A percentile compares a stretch with the other conserved stretches of the same genome.
Conservation (phyloP, 2,888 invertebrate species). For the Pachydiplax longipennis region DNA sequence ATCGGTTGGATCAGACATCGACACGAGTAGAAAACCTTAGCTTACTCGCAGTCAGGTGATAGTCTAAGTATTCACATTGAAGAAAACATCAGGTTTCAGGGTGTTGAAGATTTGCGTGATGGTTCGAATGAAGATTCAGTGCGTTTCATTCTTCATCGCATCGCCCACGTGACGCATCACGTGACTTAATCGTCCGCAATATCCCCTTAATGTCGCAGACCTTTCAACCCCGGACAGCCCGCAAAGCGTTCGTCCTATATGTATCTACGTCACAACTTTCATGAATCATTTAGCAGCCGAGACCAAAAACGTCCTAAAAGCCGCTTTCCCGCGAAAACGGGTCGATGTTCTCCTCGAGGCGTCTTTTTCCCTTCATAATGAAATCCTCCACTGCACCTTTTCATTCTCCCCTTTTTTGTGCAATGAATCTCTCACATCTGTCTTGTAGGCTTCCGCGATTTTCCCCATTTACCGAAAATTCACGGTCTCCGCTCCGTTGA, state of each 20-base stretch:
- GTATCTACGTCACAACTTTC: not conserved
- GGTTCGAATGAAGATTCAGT: no score
- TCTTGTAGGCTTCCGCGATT: not conserved
- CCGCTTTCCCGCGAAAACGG: not conserved
- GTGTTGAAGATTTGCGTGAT: no score
- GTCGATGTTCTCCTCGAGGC: not conserved
- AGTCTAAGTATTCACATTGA: no score
- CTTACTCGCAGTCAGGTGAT: no score
- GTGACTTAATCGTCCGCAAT: not conserved
- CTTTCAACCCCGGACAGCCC: not conserved
- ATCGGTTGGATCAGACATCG: no score
- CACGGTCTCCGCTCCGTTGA: not conserved
- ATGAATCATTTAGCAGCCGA: not conserved
- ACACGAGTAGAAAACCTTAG: no score
- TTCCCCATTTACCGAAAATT: not conserved
- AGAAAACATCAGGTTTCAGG: no score
- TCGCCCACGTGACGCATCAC: not conserved
- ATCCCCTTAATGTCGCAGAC: not conserved
- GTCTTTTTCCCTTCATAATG: no score
- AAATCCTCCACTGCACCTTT: no score
- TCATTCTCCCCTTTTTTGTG: no score
- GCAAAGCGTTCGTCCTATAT: not conserved
- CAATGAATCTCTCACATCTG: not conserved
- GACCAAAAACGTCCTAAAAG: not conserved
- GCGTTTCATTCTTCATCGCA: no score